These are phyloP conservation scores for Bolinopsis microptera DNA, from an alignment of 37 sponge, comb jelly and placozoan genomes.

Conservation along the genomic window DNA sequence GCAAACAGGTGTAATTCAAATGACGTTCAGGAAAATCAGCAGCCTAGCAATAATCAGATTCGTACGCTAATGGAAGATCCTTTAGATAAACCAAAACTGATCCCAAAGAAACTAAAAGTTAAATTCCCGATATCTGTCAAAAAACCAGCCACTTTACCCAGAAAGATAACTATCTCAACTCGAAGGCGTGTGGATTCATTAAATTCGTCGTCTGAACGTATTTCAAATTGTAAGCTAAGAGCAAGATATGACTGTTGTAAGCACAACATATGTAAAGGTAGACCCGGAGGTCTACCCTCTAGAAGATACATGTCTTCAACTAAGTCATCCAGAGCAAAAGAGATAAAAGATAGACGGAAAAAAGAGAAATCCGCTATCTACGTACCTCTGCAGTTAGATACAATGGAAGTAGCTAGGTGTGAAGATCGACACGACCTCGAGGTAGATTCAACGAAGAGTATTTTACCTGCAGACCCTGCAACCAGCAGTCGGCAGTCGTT, in stretches of 20 bases:
- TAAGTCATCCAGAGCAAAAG: background rate
- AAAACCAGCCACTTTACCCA: background rate
- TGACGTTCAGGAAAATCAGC: too few species aligned
- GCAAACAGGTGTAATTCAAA: too few species aligned
- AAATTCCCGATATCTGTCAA: background rate
- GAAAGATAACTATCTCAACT: background rate
- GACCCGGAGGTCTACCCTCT: background rate
- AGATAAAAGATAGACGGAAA: background rate
- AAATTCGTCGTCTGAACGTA: background rate
- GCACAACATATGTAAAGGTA: background rate
- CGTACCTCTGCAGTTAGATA: too few species aligned
- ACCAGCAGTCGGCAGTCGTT: background rate
- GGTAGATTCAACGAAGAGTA: too few species aligned
- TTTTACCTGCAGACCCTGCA: background rate
- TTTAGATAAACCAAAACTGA: background rate
- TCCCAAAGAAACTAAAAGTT: background rate
- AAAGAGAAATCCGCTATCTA: background rate
- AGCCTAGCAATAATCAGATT: too few species aligned
- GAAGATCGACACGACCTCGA: too few species aligned
- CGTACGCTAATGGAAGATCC: background rate
- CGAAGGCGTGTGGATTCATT: background rate
- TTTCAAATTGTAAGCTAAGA: background rate
- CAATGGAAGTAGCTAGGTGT: too few species aligned
- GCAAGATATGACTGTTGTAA: background rate
- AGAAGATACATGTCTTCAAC: background rate